A percentile compares a stretch with the other conserved stretches of the same genome.
These are phyloP conservation scores for Epizoanthus ramosus DNA, from an alignment of 92 coral and sea anemone species.

Conservation along the genomic window DNA sequence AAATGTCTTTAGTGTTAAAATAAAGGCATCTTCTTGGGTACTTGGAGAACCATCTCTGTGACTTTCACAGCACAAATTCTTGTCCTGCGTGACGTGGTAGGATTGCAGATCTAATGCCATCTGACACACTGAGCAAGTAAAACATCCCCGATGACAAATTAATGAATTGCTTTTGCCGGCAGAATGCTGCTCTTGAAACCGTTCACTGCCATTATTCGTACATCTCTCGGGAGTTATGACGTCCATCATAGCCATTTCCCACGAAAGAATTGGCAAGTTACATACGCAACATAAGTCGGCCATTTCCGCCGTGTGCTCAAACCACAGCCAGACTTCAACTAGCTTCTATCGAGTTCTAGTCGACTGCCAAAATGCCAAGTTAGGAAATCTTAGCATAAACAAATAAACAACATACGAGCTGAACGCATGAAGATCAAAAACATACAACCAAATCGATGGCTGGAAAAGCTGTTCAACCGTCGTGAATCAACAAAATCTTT, in stretches of 20 bases:
- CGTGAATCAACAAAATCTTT: not conserved
- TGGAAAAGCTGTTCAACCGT: not conserved
- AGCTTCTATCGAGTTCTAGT: not conserved
- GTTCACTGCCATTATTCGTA: no score
- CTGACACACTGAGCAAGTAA: constrained; percentile 40
- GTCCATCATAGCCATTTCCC: not conserved
- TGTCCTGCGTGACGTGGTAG: constrained; percentile 33
- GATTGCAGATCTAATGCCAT: constrained; percentile 25
- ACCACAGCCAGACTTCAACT: not conserved
- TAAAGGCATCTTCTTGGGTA: constrained; percentile 11
- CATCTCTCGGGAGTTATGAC: not conserved
- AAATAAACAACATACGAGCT: constrained; percentile 1
- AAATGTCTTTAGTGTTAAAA: constrained; percentile 33
- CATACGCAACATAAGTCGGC: constrained; percentile 22
- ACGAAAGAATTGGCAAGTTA: constrained; percentile 1
- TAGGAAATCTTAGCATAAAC: constrained; percentile 28
- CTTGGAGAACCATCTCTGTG: constrained; percentile 25
- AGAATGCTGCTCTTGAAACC: not conserved
- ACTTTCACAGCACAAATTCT: constrained; percentile 14
- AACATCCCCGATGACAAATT: constrained; percentile 38
- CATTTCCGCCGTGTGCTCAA: not conserved
- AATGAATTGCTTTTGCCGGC: constrained; percentile 1
- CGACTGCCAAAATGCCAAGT: constrained; percentile 21
- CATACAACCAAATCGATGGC: constrained; percentile 8
- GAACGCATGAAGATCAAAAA: not conserved